phyloP scores from a whole-genome alignment of 2,113 vertebrate species.

The Ammodytes dubius region DNA sequence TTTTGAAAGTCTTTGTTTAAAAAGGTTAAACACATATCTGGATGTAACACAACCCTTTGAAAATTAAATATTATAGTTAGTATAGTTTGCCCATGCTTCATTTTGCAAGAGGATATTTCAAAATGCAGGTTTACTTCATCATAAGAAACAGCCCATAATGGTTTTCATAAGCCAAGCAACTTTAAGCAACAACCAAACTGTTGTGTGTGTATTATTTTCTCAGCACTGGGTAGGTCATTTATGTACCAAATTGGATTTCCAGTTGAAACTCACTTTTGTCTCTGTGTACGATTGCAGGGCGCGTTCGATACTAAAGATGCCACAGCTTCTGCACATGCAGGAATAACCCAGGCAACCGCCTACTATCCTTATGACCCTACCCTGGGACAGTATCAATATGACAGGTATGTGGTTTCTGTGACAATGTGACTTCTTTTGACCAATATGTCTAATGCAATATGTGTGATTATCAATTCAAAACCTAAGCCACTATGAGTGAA shows the following conservation, averaged over 20 bases:
- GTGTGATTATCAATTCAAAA: background rate
- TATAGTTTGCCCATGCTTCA: background rate
- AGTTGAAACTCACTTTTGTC: conserved; percentile 5
- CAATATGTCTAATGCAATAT: background rate
- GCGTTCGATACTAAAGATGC: conserved; percentile 95
- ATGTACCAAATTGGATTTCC: background rate
- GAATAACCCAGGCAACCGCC: conserved; percentile 91
- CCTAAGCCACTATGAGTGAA: conserved; percentile 3
- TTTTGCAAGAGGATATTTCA: background rate
- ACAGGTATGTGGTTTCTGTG: conserved; percentile 88
- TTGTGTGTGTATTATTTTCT: background rate
- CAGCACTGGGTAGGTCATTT: background rate
- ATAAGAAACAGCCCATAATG: background rate
- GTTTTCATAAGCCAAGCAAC: background rate
- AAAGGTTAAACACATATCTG: background rate
- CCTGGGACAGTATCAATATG: conserved; percentile 96
- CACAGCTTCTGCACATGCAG: conserved; percentile 92
- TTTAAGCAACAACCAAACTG: background rate
- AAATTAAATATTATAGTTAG: background rate
- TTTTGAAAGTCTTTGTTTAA: background rate
- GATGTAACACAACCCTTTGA: no score
- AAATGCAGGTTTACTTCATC: background rate
- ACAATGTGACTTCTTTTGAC: background rate
- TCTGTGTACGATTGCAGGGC: conserved; percentile 86
- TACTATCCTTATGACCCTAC: conserved; percentile 97